Conservation (phyloP, 2,797 vertebrate species). For the Melanotaenia nigrans region DNA sequence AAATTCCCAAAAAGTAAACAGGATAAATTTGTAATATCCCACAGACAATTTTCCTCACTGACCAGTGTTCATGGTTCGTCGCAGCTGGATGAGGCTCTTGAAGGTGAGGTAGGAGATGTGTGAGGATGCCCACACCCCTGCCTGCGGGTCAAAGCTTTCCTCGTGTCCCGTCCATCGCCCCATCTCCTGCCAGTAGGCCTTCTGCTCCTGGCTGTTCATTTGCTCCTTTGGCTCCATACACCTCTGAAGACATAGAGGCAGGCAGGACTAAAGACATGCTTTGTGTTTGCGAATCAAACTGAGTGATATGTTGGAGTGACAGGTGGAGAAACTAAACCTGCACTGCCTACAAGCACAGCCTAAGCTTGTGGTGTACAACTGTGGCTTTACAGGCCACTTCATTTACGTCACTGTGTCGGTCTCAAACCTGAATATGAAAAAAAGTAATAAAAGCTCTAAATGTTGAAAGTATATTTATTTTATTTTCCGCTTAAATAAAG, state of each 20-base stretch:
- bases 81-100: constrained; percentile 90
- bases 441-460: too few species aligned
- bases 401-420: constrained; percentile 9
- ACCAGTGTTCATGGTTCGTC: constrained; percentile 85
- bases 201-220: constrained; percentile 85
- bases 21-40: background rate
- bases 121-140: constrained; percentile 84
- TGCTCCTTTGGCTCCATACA: constrained; percentile 83
- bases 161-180: constrained; percentile 88
- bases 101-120: constrained; percentile 92
- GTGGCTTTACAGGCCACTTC: constrained; percentile 35
- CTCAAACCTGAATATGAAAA: too few species aligned
- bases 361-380: constrained; percentile 22
- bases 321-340: constrained; percentile 38
- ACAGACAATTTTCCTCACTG: constrained; percentile 13
- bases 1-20: background rate
- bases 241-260: constrained; percentile 54
- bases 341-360: constrained; percentile 29
- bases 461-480: too few species aligned
- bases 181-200: constrained; percentile 89
- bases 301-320: constrained; percentile 17
- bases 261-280: constrained; percentile 29
- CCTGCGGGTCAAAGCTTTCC: constrained; percentile 85
- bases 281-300: constrained; percentile 4
- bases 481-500: too few species aligned